phyloP scores from a whole-genome alignment of 2,113 vertebrate species.

The Lynx canadensis region DNA sequence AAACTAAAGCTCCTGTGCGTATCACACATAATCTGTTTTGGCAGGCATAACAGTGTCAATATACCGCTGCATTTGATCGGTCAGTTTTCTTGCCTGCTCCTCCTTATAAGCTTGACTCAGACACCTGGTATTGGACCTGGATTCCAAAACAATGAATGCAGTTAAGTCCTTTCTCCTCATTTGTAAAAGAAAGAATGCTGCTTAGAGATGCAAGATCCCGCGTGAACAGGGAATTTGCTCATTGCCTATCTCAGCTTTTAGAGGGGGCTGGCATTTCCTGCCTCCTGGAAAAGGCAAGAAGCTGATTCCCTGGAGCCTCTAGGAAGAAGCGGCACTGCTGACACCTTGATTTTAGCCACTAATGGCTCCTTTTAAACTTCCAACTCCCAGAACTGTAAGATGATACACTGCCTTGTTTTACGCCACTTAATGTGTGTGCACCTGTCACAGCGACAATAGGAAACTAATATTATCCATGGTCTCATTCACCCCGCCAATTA shows the following conservation, averaged over 20 bases:
- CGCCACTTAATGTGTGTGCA: neutral
- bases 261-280: neutral
- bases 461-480: neutral
- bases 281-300: neutral
- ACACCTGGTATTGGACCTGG: neutral
- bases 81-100: neutral
- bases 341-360: neutral
- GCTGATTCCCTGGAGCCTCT: neutral
- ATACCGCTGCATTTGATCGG: neutral
- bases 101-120: neutral
- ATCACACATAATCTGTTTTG: neutral
- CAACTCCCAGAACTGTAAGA: neutral
- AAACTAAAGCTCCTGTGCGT: neutral
- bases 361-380: neutral
- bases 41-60: neutral
- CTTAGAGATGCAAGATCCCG: neutral
- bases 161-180: neutral
- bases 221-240: neutral
- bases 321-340: neutral
- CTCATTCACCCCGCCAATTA: neutral
- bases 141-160: neutral
- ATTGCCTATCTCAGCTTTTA: neutral
- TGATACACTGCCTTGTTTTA: neutral
- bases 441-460: neutral
- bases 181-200: neutral